Base-by-base conservation (phyloP, 2,113 vertebrate species). In the Oostethus manadensis region DNA sequence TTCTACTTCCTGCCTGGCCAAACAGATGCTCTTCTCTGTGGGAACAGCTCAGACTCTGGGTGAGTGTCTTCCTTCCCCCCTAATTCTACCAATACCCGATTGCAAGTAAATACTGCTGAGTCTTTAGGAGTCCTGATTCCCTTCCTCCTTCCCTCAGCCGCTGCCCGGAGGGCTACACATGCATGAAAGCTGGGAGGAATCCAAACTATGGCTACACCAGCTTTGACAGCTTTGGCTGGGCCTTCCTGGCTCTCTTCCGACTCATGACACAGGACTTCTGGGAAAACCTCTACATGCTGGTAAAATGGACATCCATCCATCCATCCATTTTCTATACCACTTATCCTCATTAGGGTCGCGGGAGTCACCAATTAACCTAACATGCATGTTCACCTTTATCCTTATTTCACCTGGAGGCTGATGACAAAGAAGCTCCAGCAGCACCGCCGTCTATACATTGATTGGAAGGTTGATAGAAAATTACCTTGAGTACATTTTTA, bases 201-300 rank as follows among this genome's bases (percentile, higher is more conserved):
- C 96, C 96, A 57, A 98, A 99, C 89, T 99, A 98, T 0, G 95
- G 94, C 44, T 99, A 98, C 85, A 99, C 97, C 3, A 99, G 96
- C 89, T 99, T 98, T 17, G 96, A 98, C 83, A 96, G 94, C 49
- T 98, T 99, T 63, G 95, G 96, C 87, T 99, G 97, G 97, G 97
- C 96, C 72, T 99, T 99, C 57, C 90, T 99, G 77, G 93, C 97
- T 78, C 87, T 99, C 6, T 99, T 99, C 87, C 93, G 97, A 81
- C 96, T 99, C 85, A 99, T 99, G 97, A 99, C 97, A 82, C 97
- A 99, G 90, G 97, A 99, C 80, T 99, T 94, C 33, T 99, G 97
- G 97, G 97, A 99, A 73, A 99, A 98, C 82, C 88, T 99, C 62
- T 99, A 98, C 79, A 94, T 96, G 35, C 83, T 98, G 88, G 97